phyloP scores from a whole-genome alignment of 1,140 invertebrate species.

The Monomorium pharaonis region DNA sequence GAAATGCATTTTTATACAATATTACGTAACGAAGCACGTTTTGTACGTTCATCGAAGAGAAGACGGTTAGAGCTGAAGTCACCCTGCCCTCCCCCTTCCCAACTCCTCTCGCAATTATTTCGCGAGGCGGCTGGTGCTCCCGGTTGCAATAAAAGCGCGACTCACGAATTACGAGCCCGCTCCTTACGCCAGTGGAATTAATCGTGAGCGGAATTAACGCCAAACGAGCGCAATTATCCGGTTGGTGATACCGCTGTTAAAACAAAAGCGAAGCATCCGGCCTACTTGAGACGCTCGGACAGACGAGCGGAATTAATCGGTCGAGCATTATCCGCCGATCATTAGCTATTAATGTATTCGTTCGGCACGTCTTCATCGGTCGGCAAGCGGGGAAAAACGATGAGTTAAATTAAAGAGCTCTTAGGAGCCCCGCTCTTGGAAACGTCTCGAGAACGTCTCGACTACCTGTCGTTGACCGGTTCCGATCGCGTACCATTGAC shows the following conservation, averaged over 20 bases:
- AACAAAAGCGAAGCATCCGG: neutral
- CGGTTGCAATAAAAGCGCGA: neutral
- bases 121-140: neutral
- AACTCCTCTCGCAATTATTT: neutral
- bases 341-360: constrained; percentile 19
- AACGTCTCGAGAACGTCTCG: constrained; percentile 52
- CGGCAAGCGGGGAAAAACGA: constrained; percentile 8
- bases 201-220: constrained; percentile 5
- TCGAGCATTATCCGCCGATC: neutral
- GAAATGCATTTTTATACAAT: neutral
- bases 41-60: neutral
- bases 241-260: neutral
- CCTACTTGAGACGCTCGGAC: neutral
- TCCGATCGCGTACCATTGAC: constrained; percentile 54
- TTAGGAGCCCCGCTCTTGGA: constrained; percentile 8
- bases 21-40: neutral
- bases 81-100: too few relatives aligned
- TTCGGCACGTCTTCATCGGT: constrained; percentile 32
- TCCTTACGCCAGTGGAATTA: constrained; percentile 11
- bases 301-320: constrained; percentile 12
- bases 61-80: neutral
- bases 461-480: constrained; percentile 61
- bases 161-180: neutral
- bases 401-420: constrained; percentile 44
- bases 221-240: constrained; percentile 32